Evolutionary conservation across 2,113 vertebrate species (phyloP).

Genomic region (Hyperopisus bebe): DNA sequence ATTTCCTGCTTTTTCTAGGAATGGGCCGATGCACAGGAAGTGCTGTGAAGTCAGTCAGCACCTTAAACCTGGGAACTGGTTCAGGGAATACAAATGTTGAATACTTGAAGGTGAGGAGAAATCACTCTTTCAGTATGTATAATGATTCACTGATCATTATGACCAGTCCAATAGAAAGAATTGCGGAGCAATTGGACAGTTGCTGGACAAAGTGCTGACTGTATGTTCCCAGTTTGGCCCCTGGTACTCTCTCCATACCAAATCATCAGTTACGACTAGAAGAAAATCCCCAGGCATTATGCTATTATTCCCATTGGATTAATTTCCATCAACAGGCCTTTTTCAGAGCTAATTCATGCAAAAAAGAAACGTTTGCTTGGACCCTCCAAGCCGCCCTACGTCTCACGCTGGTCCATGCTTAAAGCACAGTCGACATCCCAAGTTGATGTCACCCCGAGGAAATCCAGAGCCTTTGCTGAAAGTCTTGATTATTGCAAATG

Average conservation of each 20-base stretch:
- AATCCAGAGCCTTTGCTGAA: background rate
- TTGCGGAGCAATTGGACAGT: background rate
- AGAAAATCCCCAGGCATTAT: background rate
- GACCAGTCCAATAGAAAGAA: background rate
- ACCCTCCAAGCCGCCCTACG: background rate
- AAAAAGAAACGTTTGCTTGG: background rate
- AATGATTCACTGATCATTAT: background rate
- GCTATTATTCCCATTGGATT: background rate
- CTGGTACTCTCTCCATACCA: background rate
- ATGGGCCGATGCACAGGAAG: background rate
- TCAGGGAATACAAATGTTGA: background rate
- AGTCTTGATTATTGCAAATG: background rate
- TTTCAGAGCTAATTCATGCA: background rate
- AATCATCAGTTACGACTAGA: background rate
- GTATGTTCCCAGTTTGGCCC: background rate
- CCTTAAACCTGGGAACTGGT: background rate
- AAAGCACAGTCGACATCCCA: background rate
- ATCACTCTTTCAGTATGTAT: background rate
- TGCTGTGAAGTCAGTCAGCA: background rate
- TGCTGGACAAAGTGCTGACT: background rate
- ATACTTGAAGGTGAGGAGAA: background rate
- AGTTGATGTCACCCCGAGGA: background rate
- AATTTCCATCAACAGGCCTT: background rate
- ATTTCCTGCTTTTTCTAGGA: background rate
- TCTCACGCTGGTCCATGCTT: background rate